phyloP scores from a whole-genome alignment of 2,888 invertebrate genomes.

The Dexiosoma caninum region DNA sequence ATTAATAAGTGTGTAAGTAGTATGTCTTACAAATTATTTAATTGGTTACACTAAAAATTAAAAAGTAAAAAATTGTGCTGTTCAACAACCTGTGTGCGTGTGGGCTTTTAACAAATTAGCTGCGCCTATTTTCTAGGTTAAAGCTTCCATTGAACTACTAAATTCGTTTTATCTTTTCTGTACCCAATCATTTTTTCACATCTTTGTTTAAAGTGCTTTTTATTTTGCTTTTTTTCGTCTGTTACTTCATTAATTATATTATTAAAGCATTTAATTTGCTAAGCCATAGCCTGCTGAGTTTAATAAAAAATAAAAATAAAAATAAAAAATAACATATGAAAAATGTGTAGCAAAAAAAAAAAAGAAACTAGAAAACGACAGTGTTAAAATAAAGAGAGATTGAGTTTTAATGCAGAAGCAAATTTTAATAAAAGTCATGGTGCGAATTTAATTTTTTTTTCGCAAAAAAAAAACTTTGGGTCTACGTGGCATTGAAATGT shows the following conservation, averaged over 20 bases:
- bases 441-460: slow-evolving; percentile 36
- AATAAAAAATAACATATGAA: neutral
- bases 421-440: slow-evolving; percentile 56
- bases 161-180: slow-evolving; percentile 55
- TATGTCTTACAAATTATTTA: slow-evolving; percentile 34
- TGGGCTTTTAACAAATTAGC: slow-evolving; percentile 65
- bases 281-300: slow-evolving; percentile 63
- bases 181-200: slow-evolving; percentile 33
- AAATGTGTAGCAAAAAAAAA: neutral
- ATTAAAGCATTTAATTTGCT: slow-evolving; percentile 63
- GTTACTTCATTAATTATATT: slow-evolving; percentile 59
- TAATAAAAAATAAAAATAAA: slow-evolving; percentile 37
- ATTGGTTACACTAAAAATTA: slow-evolving; percentile 39
- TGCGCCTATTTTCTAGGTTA: slow-evolving; percentile 63
- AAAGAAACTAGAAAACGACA: too few species aligned
- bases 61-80: neutral
- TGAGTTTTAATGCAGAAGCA: slow-evolving; percentile 57
- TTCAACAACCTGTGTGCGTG: slow-evolving; percentile 66
- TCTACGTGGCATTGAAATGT: neutral
- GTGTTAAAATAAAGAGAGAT: slow-evolving; percentile 35
- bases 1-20: slow-evolving; percentile 23
- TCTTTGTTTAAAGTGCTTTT: slow-evolving; percentile 58
- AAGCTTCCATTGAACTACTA: slow-evolving; percentile 66
- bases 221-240: slow-evolving; percentile 15
- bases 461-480: slow-evolving; percentile 10